phyloP scores from a whole-genome alignment of 2,113 vertebrate species.

The Vireo altiloquus region DNA sequence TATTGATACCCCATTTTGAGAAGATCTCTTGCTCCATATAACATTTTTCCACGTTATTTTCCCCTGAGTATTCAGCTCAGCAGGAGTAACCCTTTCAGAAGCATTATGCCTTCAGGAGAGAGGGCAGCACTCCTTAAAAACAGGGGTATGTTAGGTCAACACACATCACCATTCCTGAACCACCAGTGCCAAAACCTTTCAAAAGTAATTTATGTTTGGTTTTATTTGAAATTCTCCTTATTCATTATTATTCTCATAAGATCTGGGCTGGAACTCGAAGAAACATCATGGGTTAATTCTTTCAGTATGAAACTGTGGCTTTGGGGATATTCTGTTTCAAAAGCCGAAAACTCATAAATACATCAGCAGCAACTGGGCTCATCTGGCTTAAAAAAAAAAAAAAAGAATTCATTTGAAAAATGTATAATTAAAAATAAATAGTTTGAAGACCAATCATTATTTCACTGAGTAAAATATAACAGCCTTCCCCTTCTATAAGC shows the following conservation, averaged over 20 bases:
- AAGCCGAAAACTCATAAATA: not conserved
- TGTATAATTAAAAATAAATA: not conserved
- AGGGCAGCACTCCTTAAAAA: not conserved
- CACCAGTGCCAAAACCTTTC: not conserved
- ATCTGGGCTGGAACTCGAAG: not conserved
- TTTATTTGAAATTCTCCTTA: not conserved
- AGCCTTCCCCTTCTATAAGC: not conserved
- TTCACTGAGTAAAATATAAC: not conserved
- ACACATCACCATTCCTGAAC: not conserved
- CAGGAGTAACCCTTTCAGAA: not conserved
- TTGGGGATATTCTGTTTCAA: not conserved
- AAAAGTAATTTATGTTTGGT: not conserved
- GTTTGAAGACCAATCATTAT: not conserved
- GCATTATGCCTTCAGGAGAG: not conserved
- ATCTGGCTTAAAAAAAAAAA: not conserved
- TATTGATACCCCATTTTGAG: not conserved
- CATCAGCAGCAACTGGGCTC: not conserved
- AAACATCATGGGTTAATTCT: not conserved
- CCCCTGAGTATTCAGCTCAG: not conserved
- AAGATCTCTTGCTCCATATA: not conserved
- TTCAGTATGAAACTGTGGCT: not conserved
- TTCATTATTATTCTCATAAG: not conserved
- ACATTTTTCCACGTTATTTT: not conserved
- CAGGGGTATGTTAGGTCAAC: not conserved
- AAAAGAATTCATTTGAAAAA: not conserved